Conservation (phyloP, 2,113 vertebrate genomes). For the Otocyon megalotis region DNA sequence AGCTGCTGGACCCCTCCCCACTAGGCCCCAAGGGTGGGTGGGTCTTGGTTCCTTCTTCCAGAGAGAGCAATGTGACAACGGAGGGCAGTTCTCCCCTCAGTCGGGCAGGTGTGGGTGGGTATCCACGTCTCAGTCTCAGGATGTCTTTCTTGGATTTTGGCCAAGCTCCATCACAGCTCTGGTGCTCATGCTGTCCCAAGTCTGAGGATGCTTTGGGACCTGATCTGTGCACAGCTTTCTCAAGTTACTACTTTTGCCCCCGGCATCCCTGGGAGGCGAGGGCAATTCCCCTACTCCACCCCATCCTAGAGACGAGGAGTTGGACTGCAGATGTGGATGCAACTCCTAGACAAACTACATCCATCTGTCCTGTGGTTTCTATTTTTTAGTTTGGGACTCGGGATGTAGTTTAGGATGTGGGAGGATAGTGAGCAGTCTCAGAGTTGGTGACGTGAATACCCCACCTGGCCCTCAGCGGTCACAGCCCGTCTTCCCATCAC, state of each 20-base stretch:
- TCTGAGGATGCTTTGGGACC: neutral
- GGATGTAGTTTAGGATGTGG: neutral
- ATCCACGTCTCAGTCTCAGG: neutral
- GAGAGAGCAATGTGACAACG: too few relatives aligned
- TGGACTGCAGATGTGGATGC: neutral
- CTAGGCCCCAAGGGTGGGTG: neutral
- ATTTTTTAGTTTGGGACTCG: neutral
- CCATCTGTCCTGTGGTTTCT: neutral
- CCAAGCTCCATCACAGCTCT: rapidly evolving
- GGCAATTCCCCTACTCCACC: too few relatives aligned
- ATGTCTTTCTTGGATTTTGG: rapidly evolving
- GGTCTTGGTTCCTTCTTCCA: neutral
- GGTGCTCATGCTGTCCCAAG: rapidly evolving
- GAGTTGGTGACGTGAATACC: neutral
- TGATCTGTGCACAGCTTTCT: neutral
- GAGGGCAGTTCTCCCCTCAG: neutral
- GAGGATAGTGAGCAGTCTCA: neutral
- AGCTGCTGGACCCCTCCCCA: neutral
- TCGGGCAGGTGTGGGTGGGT: neutral
- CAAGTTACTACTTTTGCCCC: neutral
- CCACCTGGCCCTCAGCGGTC: neutral
- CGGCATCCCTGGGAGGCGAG: neutral
- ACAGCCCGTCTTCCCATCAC: neutral
- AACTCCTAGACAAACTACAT: neutral
- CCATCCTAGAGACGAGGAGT: neutral